Conservation (phyloP, 2,888 invertebrate species). For the Phyllotreta cruciferae region DNA sequence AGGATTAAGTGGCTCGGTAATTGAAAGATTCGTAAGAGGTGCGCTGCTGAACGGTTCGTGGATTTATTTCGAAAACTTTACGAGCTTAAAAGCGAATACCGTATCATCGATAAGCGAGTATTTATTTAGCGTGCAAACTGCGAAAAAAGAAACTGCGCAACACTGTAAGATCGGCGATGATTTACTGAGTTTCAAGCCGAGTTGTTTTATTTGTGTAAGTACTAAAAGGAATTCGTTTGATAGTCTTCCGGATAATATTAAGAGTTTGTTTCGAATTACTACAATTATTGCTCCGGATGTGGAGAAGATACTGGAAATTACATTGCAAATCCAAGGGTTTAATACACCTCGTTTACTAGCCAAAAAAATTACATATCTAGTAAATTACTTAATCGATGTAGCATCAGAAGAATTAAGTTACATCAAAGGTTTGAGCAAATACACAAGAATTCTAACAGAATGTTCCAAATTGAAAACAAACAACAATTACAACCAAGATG, state of each 20-base stretch:
- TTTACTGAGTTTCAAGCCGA: conserved; percentile 69
- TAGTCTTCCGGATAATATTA: conserved; percentile 81
- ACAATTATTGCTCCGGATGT: conserved; percentile 87
- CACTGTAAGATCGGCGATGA: conserved; percentile 76
- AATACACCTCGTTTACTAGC: conserved; percentile 73
- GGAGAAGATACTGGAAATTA: conserved; percentile 81
- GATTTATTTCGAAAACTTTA: conserved; percentile 86
- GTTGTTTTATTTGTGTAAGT: conserved; percentile 77
- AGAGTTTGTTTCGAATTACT: conserved; percentile 79
- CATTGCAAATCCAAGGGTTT: conserved; percentile 79
- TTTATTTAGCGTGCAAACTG: conserved; percentile 76
- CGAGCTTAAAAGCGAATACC: conserved; percentile 78
- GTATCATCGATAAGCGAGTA: conserved; percentile 81
- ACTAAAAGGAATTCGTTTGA: conserved; percentile 74
- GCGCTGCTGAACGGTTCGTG: conserved; percentile 80
- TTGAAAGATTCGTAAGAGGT: conserved; percentile 78
- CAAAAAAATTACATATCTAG: conserved; percentile 78
- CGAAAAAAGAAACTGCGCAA: conserved; percentile 68
- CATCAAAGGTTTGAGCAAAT: conserved; percentile 82
- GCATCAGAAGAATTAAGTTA: conserved; percentile 75
- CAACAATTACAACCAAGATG: conserved; percentile 74
- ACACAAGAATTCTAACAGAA: conserved; percentile 81
- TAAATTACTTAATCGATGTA: conserved; percentile 62
- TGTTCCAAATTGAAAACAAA: conserved; percentile 77
- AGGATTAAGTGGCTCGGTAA: conserved; percentile 63